Conservation (phyloP, 2,888 invertebrate genomes). For the Seira ritae region DNA sequence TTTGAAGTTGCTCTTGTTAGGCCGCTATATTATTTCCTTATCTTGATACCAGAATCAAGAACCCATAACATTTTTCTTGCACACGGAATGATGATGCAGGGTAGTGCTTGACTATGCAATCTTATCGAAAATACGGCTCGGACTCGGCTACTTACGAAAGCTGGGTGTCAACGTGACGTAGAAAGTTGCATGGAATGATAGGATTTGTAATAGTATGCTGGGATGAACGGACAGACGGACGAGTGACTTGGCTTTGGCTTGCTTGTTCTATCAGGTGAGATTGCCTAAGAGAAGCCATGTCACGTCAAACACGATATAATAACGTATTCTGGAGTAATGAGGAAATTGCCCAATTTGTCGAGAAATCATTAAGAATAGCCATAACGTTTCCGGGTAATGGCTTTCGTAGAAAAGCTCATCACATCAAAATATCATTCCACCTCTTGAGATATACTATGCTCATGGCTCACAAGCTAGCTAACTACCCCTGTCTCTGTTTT, state of each 20-base stretch:
- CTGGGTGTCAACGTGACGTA: not conserved
- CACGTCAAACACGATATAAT: slow-evolving; percentile 25
- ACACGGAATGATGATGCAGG: too few relatives aligned
- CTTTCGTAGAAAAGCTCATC: slow-evolving; percentile 32
- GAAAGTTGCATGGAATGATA: too few relatives aligned
- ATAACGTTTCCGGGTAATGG: slow-evolving; percentile 53
- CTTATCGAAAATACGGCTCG: too few relatives aligned
- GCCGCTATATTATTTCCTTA: not conserved
- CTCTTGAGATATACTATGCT: too few relatives aligned
- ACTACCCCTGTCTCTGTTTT: not conserved
- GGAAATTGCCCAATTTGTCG: slow-evolving; percentile 60
- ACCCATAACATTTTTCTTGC: not conserved
- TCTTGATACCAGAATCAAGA: not conserved
- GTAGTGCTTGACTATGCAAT: not conserved
- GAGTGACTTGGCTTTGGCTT: too few relatives aligned
- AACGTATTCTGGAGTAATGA: slow-evolving; percentile 52
- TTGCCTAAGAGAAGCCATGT: not conserved
- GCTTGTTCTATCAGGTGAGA: not conserved
- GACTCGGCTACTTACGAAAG: too few relatives aligned
- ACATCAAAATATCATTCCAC: slow-evolving; percentile 45
- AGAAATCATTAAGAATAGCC: slow-evolving; percentile 52
- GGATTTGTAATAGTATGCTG: too few relatives aligned
- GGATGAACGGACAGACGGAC: too few relatives aligned
- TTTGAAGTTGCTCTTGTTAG: not conserved
- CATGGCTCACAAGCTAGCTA: too few relatives aligned